Base-by-base conservation (phyloP, 1,140 invertebrate species). In the Antheraea mylitta region DNA sequence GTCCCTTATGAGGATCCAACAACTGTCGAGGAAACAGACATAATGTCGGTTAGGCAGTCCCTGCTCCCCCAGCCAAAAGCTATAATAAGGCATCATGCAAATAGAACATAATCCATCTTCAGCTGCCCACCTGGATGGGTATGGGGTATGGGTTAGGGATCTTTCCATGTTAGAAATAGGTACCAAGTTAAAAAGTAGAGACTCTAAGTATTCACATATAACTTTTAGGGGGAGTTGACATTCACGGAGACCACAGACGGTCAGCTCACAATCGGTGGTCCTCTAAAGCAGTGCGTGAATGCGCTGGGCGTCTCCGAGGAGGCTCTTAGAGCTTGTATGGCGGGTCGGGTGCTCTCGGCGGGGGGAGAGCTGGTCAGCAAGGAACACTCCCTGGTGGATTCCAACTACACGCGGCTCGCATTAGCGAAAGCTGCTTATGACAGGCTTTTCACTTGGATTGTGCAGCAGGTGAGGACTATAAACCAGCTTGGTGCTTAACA, bases 391-490 rank as follows among this genome's bases (percentile, higher is more conserved):
- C 93, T 96, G 45, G 93, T 91, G 3, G 97, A 98, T 84, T 98
- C 98, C 2, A 94, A 96, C 73, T 98, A 97, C 90, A 98, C 97
- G n/a, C 93, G 97, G 79, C 97, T 99, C 93, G 98, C 98, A 0
- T 94, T 99, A 73, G 97, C 97, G 16, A 99, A 99, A 94, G 97
- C 98, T 6, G 95, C 98, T 61, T 99, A 99, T 80, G 98, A 99
- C 77, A 93, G 97, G 53, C 92, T 99, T 30, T 99, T 99, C 87
- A 95, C 96, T 0, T 99, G 97, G 97, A 97, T 99, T 66, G 98
- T 99, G 7, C 94, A 95, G 19, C 93, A 91, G 86, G 89, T 90
- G 58, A 53, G 45, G 5, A 16, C 0, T 16, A 16, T 53, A 9
- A 38, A 7, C 38, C 38, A 11, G 38, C 38, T 42, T 11, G 11